Percentiles rank a stretch among this genome's conserved stretches.
Evolutionary conservation across 2,797 vertebrate genomes (phyloP).

Genomic region (Malurus leucopterus): DNA sequence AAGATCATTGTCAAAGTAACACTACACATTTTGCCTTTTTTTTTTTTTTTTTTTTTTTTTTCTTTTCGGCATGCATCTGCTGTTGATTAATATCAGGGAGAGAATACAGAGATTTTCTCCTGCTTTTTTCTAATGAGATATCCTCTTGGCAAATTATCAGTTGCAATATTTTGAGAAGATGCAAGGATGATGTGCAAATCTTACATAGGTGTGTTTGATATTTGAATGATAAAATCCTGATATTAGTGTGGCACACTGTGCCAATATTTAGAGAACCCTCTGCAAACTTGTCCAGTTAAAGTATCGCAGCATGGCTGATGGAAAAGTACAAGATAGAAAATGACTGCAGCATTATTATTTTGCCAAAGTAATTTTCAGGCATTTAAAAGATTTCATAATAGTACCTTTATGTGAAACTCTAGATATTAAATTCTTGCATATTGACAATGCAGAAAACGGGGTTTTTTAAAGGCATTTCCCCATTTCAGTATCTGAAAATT

Average conservation of each 20-base stretch:
- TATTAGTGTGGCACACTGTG: background rate
- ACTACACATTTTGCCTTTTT: background rate
- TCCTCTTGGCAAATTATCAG: background rate
- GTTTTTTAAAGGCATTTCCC: background rate
- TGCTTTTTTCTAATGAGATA: background rate
- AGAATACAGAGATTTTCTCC: background rate
- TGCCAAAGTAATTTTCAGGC: background rate
- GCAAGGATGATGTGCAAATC: background rate
- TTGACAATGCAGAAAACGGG: background rate
- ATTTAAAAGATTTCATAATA: background rate
- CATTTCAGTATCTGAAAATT: background rate
- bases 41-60: background rate
- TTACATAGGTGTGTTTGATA: background rate
- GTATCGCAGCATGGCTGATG: background rate
- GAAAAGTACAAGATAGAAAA: background rate
- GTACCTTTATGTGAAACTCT: background rate
- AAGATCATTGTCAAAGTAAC: background rate
- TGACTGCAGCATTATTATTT: background rate
- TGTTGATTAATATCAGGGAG: background rate
- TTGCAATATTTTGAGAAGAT: background rate
- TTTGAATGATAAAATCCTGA: background rate
- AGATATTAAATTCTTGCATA: background rate
- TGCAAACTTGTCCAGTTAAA: background rate
- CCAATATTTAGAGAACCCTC: background rate
- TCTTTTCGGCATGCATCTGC: background rate